Percentiles rank a stretch among this genome's conserved stretches.
phyloP scores from a whole-genome alignment of 2,797 vertebrate species.

The Poecilia picta region DNA sequence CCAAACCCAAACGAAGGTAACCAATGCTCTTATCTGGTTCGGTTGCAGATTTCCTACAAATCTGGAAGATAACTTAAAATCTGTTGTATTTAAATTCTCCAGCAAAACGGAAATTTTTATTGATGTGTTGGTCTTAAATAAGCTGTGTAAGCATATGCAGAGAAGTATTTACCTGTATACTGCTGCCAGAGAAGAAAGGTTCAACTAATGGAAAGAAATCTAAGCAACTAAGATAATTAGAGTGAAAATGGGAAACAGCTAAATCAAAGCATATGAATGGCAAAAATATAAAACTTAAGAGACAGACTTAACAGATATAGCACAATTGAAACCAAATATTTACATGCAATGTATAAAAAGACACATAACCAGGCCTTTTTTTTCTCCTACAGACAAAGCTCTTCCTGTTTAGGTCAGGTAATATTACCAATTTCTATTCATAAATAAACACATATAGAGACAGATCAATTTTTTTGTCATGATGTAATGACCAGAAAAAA shows the following conservation, averaged over 20 bases:
- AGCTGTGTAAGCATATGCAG: background rate
- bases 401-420: background rate
- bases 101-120: background rate
- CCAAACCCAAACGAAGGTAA: conserved; percentile 58
- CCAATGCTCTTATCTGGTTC: background rate
- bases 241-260: background rate
- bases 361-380: background rate
- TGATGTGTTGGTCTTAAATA: no score
- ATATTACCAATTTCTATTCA: background rate
- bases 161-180: background rate
- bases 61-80: background rate
- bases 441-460: background rate
- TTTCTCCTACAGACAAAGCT: background rate
- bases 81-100: background rate
- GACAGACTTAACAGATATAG: background rate
- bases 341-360: background rate
- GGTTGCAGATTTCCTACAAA: background rate
- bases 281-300: background rate
- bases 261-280: background rate
- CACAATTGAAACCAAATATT: background rate
- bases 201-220: background rate
- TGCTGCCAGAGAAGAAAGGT: background rate
- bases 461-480: background rate
- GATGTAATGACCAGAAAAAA: background rate
- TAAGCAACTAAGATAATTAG: background rate